Percentiles rank a stretch among this genome's conserved stretches.
phyloP scores from a whole-genome alignment of 2,888 invertebrate genomes.

The Seladonia tumulorum region DNA sequence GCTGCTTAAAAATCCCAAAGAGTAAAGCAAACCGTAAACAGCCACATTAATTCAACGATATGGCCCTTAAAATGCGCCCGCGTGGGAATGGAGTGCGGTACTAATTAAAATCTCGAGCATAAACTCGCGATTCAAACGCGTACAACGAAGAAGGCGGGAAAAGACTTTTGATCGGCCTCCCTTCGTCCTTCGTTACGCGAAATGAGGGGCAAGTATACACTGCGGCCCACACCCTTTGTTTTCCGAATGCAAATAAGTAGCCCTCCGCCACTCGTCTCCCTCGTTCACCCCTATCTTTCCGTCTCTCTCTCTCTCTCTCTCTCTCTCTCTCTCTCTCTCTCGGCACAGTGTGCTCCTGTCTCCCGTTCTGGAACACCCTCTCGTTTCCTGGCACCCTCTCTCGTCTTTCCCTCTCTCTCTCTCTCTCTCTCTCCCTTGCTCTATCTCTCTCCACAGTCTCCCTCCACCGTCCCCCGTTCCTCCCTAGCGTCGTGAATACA shows the following conservation, averaged over 20 bases:
- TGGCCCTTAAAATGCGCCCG: conserved; percentile 62
- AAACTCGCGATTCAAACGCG: conserved; percentile 66
- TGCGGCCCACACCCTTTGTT: conserved; percentile 79
- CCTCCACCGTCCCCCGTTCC: background rate
- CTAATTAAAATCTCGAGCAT: conserved; percentile 66
- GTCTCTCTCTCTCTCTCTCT: background rate
- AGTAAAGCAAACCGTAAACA: conserved; percentile 62
- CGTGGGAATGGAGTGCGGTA: conserved; percentile 66
- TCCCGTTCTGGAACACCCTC: conserved; percentile 49
- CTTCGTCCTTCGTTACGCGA: conserved; percentile 74
- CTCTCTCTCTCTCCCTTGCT: conserved; percentile 15
- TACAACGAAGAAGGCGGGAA: conserved; percentile 69
- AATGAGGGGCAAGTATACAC: conserved; percentile 72
- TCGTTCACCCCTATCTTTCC: conserved; percentile 32
- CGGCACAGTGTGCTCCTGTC: conserved; percentile 24
- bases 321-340: too few relatives aligned
- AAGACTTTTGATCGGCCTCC: conserved; percentile 73
- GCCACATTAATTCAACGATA: conserved; percentile 64
- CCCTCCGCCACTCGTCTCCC: conserved; percentile 70
- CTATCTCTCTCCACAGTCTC: conserved; percentile 5
- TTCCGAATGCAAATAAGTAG: conserved; percentile 83
- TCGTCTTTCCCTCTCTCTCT: conserved; percentile 17
- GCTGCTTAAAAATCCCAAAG: conserved; percentile 38
- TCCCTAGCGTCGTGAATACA: conserved; percentile 61
- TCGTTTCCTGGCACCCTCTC: conserved; percentile 44